Evolutionary conservation across 2,797 vertebrate species (phyloP).

Genomic region (Etheostoma nigrum): DNA sequence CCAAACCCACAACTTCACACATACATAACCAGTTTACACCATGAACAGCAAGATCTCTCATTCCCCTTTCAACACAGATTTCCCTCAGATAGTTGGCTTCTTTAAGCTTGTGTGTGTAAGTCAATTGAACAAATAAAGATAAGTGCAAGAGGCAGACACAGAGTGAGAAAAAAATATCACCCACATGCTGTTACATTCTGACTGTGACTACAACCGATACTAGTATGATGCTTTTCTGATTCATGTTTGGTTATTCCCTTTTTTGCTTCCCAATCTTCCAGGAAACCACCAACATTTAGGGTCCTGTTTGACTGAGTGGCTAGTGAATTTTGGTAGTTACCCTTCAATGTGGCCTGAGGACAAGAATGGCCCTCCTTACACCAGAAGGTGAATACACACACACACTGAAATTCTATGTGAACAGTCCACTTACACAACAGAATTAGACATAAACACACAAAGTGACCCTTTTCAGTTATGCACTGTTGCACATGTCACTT

Average conservation of each 20-base stretch:
- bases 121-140: not conserved
- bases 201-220: not conserved
- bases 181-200: not conserved
- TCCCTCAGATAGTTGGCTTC: not conserved
- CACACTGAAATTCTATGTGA: too few relatives aligned
- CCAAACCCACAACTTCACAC: slow-evolving; percentile 9
- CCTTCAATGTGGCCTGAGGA: slow-evolving; percentile 1
- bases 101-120: not conserved
- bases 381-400: slow-evolving; percentile 19
- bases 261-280: not conserved
- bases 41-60: not conserved
- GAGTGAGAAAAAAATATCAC: not conserved
- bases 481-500: not conserved
- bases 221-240: not conserved
- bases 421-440: not conserved
- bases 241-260: not conserved
- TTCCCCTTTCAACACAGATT: not conserved
- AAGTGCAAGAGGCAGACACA: not conserved
- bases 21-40: not conserved
- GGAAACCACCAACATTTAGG: slow-evolving; percentile 2
- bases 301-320: not conserved
- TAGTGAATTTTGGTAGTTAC: not conserved
- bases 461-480: slow-evolving; percentile 1
- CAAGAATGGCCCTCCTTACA: not conserved
- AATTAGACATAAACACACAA: slow-evolving; percentile 13